Conservation (phyloP, 1,140 invertebrate species). For the Drosophila sproati region DNA sequence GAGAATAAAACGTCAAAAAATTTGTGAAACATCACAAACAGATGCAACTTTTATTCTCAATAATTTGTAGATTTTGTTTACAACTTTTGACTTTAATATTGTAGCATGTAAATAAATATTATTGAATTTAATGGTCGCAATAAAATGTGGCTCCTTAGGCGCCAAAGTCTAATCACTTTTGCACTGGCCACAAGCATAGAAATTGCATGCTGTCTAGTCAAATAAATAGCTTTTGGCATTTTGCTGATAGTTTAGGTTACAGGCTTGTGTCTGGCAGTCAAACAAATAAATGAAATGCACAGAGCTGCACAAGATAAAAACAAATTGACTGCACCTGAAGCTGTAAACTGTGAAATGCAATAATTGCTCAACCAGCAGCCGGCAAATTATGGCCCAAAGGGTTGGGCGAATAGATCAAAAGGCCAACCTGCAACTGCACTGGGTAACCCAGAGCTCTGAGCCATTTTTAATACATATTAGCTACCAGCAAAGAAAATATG, state of each 20-base stretch:
- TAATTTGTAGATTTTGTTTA: too few species aligned
- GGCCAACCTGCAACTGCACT: conserved; percentile 29
- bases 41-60: too few species aligned
- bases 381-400: conserved; percentile 34
- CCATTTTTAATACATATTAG: neutral
- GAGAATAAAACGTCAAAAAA: too few species aligned
- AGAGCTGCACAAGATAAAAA: conserved; percentile 14
- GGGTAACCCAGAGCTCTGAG: conserved; percentile 60
- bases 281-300: conserved; percentile 11
- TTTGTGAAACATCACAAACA: too few species aligned
- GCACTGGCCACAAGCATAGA: neutral
- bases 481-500: neutral
- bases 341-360: conserved; percentile 26
- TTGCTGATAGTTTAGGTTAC: conserved; percentile 1
- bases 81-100: too few species aligned
- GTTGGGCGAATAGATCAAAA: conserved; percentile 29
- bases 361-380: conserved; percentile 44
- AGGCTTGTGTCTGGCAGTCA: neutral
- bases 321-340: conserved; percentile 58
- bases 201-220: conserved; percentile 3
- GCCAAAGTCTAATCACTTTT: neutral
- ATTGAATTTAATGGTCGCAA: neutral
- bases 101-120: neutral
- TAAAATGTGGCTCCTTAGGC: neutral
- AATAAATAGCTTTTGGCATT: conserved; percentile 8